These are phyloP conservation scores for Ptychochromis oligacanthus DNA, from an alignment of 2,113 vertebrate genomes.

Conservation along the genomic window DNA sequence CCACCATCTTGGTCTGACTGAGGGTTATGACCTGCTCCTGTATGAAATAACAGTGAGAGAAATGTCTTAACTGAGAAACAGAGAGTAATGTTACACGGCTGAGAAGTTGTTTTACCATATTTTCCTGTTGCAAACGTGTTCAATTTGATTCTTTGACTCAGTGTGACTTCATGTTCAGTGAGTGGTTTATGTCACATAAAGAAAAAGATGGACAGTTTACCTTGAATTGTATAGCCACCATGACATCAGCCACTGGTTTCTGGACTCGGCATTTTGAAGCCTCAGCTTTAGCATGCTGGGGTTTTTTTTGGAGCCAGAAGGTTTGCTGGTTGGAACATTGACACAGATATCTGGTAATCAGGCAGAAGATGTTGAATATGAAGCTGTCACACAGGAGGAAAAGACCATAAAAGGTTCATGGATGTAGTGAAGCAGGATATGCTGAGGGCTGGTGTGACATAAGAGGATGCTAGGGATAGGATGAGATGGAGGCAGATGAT, in stretches of 20 bases:
- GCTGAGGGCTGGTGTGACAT: too few relatives aligned
- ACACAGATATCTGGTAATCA: not conserved
- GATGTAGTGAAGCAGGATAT: not conserved
- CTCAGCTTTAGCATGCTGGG: not conserved
- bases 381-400: not conserved
- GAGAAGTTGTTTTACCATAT: not conserved
- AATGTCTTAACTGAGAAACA: not conserved
- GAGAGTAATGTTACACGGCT: not conserved
- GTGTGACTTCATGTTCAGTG: not conserved
- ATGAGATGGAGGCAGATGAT: not conserved
- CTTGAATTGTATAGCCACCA: not conserved
- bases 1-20: not conserved
- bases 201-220: not conserved
- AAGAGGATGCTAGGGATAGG: too few relatives aligned
- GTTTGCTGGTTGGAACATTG: not conserved
- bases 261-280: not conserved
- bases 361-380: not conserved
- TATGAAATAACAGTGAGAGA: not conserved
- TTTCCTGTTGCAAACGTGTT: not conserved
- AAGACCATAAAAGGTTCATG: fast-evolving
- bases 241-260: not conserved
- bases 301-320: not conserved
- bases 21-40: not conserved
- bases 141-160: not conserved
- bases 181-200: not conserved